Evolutionary conservation across 2,113 vertebrate genomes (phyloP).

Genomic region (Stigmatopora argus): DNA sequence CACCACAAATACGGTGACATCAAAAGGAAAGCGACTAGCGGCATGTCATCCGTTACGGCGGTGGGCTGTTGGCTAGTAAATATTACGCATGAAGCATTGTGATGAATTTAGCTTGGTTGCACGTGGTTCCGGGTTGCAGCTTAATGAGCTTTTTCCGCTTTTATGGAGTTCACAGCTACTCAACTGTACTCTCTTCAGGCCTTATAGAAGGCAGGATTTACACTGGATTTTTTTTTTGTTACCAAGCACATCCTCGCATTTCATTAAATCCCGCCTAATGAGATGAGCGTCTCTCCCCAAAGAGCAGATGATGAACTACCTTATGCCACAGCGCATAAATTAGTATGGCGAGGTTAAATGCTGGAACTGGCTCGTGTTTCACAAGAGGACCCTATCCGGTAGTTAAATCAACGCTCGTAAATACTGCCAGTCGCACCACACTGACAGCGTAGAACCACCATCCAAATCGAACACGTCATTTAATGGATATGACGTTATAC

Average conservation of each 20-base stretch:
- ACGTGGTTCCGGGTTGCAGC: not conserved
- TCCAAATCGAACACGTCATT: constrained; percentile 34
- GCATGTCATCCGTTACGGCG: not conserved
- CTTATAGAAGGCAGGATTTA: constrained; percentile 76
- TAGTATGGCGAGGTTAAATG: constrained; percentile 98
- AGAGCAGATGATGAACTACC: constrained; percentile 95
- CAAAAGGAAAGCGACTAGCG: not conserved
- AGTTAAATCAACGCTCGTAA: constrained; percentile 98
- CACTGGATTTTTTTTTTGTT: constrained; percentile 93
- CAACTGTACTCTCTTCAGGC: not conserved
- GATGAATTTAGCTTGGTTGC: constrained; percentile 15
- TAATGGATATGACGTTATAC: constrained; percentile 14
- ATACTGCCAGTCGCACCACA: constrained; percentile 89
- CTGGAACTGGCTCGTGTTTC: constrained; percentile 99
- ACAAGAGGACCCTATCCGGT: constrained; percentile 95
- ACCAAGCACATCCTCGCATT: constrained; percentile 99
- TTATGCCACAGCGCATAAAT: constrained; percentile 95
- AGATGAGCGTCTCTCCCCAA: constrained; percentile 98
- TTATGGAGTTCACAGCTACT: constrained; percentile 8
- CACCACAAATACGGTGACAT: constrained; percentile 29
- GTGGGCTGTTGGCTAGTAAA: constrained; percentile 6
- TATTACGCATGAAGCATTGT: constrained; percentile 9
- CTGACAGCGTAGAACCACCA: constrained; percentile 25
- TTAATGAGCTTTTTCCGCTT: constrained; percentile 4
- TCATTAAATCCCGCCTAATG: constrained; percentile 99